Percentiles rank a stretch among this genome's conserved stretches.
Evolutionary conservation across 2,797 vertebrate genomes (phyloP).

Genomic region (Gambusia yucatana): DNA sequence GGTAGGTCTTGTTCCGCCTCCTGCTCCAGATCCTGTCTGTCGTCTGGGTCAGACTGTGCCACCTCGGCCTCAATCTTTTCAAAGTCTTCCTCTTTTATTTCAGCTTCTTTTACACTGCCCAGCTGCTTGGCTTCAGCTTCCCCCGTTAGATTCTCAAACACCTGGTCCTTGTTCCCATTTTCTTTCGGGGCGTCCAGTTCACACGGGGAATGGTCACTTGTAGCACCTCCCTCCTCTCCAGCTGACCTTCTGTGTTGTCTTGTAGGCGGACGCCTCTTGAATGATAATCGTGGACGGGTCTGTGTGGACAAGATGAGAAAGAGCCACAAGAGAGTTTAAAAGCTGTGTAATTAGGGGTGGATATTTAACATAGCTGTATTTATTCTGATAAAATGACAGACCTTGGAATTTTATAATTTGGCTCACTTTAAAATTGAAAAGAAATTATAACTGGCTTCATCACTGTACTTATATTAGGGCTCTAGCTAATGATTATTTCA

Average conservation of each 20-base stretch:
- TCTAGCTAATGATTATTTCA: no score
- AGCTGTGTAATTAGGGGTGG: neutral
- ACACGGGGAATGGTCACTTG: constrained; percentile 35
- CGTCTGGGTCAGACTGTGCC: constrained; percentile 19
- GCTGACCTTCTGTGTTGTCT: constrained; percentile 80
- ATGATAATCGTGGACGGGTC: constrained; percentile 80
- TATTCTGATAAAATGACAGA: no score
- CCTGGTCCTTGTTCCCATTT: constrained; percentile 60
- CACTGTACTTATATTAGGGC: no score
- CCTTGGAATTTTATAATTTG: no score
- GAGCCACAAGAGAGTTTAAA: neutral
- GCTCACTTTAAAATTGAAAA: no score
- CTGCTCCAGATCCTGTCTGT: constrained; percentile 20
- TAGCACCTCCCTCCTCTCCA: constrained; percentile 61
- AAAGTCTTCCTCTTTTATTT: constrained; percentile 47
- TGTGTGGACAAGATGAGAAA: constrained; percentile 39
- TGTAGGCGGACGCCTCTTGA: constrained; percentile 81
- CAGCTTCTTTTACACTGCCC: constrained; percentile 29
- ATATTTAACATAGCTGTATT: no score
- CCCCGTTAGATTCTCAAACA: constrained; percentile 37
- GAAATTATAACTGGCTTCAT: no score
- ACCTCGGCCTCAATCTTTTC: constrained; percentile 46
- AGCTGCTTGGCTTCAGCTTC: constrained; percentile 23
- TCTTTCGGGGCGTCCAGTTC: constrained; percentile 55
- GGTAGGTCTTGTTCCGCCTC: constrained; percentile 27